Conservation (phyloP, 2,113 vertebrate species). For the Calonectris borealis region DNA sequence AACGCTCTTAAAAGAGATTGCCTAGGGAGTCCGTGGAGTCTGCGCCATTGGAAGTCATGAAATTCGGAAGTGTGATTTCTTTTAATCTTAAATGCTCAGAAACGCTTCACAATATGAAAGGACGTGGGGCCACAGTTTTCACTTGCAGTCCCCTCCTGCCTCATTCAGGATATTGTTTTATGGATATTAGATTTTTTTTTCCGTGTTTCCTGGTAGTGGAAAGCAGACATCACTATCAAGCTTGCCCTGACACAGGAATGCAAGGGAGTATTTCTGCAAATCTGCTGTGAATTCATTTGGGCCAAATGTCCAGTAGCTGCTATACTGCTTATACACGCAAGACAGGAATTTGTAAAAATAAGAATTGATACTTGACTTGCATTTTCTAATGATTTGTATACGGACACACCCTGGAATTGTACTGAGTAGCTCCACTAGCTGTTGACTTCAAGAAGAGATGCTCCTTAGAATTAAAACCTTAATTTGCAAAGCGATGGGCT, state of each 20-base stretch:
- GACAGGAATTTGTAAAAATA: neutral
- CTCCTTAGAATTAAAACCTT: neutral
- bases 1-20: neutral
- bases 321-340: neutral
- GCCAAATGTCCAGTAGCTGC: neutral
- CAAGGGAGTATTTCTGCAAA: neutral
- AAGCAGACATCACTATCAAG: neutral
- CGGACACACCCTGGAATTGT: rapidly evolving
- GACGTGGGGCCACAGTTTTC: neutral
- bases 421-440: neutral
- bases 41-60: neutral
- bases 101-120: neutral
- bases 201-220: neutral
- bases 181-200: neutral
- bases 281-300: neutral
- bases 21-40: rapidly evolving
- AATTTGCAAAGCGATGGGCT: neutral
- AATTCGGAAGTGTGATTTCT: neutral
- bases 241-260: neutral
- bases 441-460: neutral
- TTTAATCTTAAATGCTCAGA: neutral
- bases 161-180: neutral
- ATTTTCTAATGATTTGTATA: neutral
- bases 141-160: neutral
- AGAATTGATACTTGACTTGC: neutral